Conservation (phyloP, 2,888 invertebrate species). For the Chydorus sphaericus region DNA sequence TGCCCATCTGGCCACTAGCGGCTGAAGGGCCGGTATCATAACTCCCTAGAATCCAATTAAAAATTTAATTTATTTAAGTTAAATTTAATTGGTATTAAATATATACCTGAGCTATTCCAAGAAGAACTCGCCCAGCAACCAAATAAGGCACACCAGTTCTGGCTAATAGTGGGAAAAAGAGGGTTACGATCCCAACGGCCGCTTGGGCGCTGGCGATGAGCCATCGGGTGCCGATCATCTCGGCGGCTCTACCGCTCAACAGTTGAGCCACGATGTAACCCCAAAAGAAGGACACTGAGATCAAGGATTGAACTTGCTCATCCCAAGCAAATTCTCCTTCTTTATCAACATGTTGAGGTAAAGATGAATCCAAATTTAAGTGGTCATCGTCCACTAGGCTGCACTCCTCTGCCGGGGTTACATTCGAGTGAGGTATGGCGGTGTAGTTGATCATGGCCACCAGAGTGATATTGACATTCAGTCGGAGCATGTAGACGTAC, state of each 20-base stretch:
- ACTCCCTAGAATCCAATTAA: conserved; percentile 41
- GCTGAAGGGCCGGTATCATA: conserved; percentile 86
- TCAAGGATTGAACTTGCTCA: conserved; percentile 24
- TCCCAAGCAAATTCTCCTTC: conserved; percentile 27
- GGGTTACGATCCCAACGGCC: conserved; percentile 26
- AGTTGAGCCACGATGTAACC: conserved; percentile 29
- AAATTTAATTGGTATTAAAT: not conserved
- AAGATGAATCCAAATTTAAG: not conserved
- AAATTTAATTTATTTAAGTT: not conserved
- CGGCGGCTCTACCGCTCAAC: conserved; percentile 31
- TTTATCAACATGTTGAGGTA: not conserved
- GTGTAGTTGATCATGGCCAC: conserved; percentile 52
- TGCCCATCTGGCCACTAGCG: conserved; percentile 86
- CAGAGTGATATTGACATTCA: conserved; percentile 73
- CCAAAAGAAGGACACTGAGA: conserved; percentile 29
- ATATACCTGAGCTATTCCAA: conserved; percentile 26
- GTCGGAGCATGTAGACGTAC: conserved; percentile 76
- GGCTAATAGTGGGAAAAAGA: conserved; percentile 29
- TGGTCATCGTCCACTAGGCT: not conserved
- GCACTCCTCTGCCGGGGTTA: conserved; percentile 4
- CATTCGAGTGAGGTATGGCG: conserved; percentile 13
- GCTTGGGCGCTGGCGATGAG: conserved; percentile 25
- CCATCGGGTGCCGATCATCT: conserved; percentile 31
- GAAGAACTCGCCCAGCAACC: conserved; percentile 23
- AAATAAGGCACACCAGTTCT: conserved; percentile 18